These are phyloP conservation scores for Nebria salina DNA, from an alignment of 2,888 invertebrate species.

Conservation along the genomic window DNA sequence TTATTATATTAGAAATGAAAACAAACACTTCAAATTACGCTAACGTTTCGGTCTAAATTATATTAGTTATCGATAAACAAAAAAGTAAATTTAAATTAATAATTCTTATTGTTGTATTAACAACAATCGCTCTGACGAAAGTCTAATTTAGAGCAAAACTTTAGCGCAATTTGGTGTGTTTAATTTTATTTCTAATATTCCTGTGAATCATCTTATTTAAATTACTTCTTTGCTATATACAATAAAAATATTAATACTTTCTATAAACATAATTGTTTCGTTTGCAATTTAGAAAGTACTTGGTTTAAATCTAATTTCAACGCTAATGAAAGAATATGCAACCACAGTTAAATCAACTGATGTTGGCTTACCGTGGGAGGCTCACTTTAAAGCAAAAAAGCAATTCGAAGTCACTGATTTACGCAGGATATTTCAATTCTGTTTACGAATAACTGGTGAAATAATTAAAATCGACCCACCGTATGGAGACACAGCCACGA, in stretches of 20 bases:
- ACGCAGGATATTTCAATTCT: conserved; percentile 81
- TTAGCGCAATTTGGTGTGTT: no score
- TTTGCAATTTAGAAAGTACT: conserved; percentile 72
- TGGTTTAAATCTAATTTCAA: conserved; percentile 84
- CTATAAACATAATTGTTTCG: no score
- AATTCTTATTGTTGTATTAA: no score
- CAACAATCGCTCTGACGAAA: no score
- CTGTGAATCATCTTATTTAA: neutral
- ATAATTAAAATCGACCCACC: conserved; percentile 65
- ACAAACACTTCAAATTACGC: no score
- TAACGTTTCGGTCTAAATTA: no score
- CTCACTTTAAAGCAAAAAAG: conserved; percentile 84
- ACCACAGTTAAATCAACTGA: conserved; percentile 86
- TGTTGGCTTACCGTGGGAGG: conserved; percentile 88
- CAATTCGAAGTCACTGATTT: conserved; percentile 85
- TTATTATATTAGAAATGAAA: no score
- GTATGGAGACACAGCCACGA: conserved; percentile 64
- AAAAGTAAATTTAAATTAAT: no score
- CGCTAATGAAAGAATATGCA: conserved; percentile 89
- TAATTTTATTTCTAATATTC: no score
- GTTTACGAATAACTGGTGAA: conserved; percentile 71
- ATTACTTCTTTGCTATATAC: neutral
- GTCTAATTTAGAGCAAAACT: no score
- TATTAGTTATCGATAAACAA: no score
- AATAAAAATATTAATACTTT: no score